Base-by-base conservation (phyloP, 2,797 vertebrate genomes). In the Anabas testudineus region DNA sequence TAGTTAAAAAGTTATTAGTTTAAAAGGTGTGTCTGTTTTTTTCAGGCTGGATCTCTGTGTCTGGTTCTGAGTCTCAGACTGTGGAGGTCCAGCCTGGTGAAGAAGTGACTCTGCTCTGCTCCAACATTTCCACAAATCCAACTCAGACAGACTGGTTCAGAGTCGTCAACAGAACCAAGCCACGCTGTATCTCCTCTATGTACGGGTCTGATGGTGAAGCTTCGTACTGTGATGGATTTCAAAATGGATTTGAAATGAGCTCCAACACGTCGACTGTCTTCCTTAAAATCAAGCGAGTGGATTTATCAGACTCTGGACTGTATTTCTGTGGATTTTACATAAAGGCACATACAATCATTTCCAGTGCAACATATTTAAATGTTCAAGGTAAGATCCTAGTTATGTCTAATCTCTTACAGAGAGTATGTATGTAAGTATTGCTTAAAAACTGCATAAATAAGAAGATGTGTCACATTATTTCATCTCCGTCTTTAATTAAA, bases 271-370 rank as follows among this genome's bases (percentile, higher is more conserved):
- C 76, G n/a, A 10, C 30, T 14, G 9, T 87, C 26, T 77, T 79
- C 51, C 77, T 88, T 2, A 53, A 42, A 7, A 76, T 86, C 54
- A 61, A 57, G 14, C 3, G 0, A 28, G 69, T 69, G 37, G 18
- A 76, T 22, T 7, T 42, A 9, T 71, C 55, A 26, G 82, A 91
- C 39, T 54, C 74, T 22, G 89, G 85, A 5, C 21, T 84, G 34
- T 90, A 87, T 66, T 88, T 80, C 67, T 91, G 85, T 78, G 89
- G 82, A 46, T 71, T 78, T 42, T 83, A 76, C 54, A 14, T 5
- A 0, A 19, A 9, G 0, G 1, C 0, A 53, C 45, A 63, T 18
- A 71, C 21, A 12, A 48, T 75, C 21, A 10, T 67, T 43, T 18
- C 2, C 0, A 42, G 6, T 21, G 22, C 21, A 30, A 59, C 19